Conservation (phyloP, 1,140 invertebrate genomes). For the Philaenus spumarius region DNA sequence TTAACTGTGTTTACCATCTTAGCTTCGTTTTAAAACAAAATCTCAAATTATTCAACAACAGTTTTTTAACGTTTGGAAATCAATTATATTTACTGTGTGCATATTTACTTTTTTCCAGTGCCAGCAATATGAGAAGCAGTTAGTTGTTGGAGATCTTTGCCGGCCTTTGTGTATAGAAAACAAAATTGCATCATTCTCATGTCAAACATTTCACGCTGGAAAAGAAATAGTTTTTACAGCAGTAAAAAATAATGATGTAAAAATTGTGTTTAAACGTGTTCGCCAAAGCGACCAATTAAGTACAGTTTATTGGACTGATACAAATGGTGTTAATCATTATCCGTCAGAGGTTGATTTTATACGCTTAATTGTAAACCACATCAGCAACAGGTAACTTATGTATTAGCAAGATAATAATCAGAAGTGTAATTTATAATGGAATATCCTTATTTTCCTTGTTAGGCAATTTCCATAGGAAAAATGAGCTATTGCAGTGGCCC, state of each 20-base stretch:
- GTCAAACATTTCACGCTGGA: conserved; percentile 47
- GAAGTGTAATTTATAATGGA: too few relatives aligned
- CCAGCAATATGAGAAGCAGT: conserved; percentile 41
- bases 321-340: conserved; percentile 40
- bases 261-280: conserved; percentile 49
- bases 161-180: conserved; percentile 46
- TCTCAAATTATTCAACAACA: too few relatives aligned
- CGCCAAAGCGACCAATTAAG: conserved; percentile 9
- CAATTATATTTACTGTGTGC: too few relatives aligned
- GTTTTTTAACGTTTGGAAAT: too few relatives aligned
- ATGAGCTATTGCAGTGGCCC: too few relatives aligned
- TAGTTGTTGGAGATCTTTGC: conserved; percentile 50
- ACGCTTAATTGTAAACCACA: conserved; percentile 23
- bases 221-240: conserved; percentile 52
- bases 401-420: too few relatives aligned
- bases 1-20: too few relatives aligned
- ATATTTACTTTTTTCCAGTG: conserved; percentile 45
- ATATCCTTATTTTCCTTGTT: too few relatives aligned
- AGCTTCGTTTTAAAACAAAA: too few relatives aligned
- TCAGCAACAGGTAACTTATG: conserved; percentile 9
- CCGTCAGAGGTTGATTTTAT: conserved; percentile 47
- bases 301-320: conserved; percentile 42
- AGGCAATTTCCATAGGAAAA: too few relatives aligned
- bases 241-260: conserved; percentile 42
- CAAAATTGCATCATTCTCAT: conserved; percentile 46